Base-by-base conservation (phyloP, 1,140 invertebrate genomes). In the Zaprionus ornatus region DNA sequence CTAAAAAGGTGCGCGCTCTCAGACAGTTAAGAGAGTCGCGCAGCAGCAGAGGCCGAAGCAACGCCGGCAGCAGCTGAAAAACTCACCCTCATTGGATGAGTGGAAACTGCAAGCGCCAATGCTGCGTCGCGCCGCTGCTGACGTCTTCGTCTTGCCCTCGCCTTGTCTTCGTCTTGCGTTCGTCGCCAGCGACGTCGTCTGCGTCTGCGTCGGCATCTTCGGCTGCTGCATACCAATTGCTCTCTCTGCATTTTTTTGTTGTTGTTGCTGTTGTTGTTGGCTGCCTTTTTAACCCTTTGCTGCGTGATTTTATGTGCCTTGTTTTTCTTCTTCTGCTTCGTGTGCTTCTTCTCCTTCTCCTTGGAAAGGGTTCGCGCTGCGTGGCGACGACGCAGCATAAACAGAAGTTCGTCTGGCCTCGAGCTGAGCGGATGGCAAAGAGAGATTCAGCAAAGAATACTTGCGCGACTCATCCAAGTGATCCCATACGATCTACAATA, bases 401-500 rank as follows among this genome's bases (percentile, higher is more conserved):
- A 80, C 88, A 91, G 88, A 91, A 91, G 79, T 87, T 88, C 77
- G 77, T 88, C 88, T 91, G 88, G 84, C 88, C 84, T 91, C 88
- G 84, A 85, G 84, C 82, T 88, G 80, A 88, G 65, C 87, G 87
- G 87, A 83, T 86, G 77, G 66, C 77, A 77, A 65, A 82, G 62
- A 82, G 71, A 82, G 71, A 86, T 90, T 76, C 79, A 56, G 69
- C 45, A 50, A 1, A 50, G 19, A 42, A 69, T 66, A 32, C 63
- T 62, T 73, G 25, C 45, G 61, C 79, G 76, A 79, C 75, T 35
- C 74, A 42, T 61, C 61, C 80, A 52, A 79, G 75, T 74, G 64
- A 13, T 55, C 48, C 40, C 60, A 67, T 12, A 17, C 55, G 42
- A 50, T 61, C 42, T 67, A 32, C 3, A n/a, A n/a, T 10, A 29